Evolutionary conservation across 2,888 invertebrate species (phyloP).

Genomic region (Frankliniella fusca): DNA sequence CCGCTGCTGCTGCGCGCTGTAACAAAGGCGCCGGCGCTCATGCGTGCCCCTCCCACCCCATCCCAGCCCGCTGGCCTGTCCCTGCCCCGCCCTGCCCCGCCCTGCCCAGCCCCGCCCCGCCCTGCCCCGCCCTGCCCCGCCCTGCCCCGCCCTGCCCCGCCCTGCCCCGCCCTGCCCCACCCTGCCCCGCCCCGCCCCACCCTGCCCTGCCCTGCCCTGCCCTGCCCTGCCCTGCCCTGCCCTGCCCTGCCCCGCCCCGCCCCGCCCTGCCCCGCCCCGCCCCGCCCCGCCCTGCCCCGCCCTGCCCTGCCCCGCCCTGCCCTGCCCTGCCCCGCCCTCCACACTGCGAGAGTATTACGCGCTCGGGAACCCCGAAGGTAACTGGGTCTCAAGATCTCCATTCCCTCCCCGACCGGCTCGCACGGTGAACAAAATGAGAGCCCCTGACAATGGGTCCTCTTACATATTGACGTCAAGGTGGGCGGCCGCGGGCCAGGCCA

Average conservation of each 20-base stretch:
- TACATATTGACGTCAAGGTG: slow-evolving; percentile 16
- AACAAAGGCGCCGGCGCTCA: too few species aligned
- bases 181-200: slow-evolving; percentile 40
- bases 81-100: slow-evolving; percentile 36
- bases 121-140: slow-evolving; percentile 31
- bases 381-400: too few species aligned
- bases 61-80: slow-evolving; percentile 31
- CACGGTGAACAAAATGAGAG: neutral
- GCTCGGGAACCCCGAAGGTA: too few species aligned
- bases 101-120: slow-evolving; percentile 40
- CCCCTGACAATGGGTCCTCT: neutral
- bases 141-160: slow-evolving; percentile 36
- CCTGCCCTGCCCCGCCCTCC: slow-evolving; percentile 40
- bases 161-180: slow-evolving; percentile 40
- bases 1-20: too few species aligned
- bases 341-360: slow-evolving; percentile 34
- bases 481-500: neutral
- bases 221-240: slow-evolving; percentile 36
- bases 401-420: too few species aligned
- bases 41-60: too few species aligned
- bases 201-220: slow-evolving; percentile 31
- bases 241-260: slow-evolving; percentile 40
- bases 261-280: slow-evolving; percentile 37
- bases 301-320: slow-evolving; percentile 38
- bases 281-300: slow-evolving; percentile 34